phyloP scores from a whole-genome alignment of 1,140 invertebrate species.

The Bilobella aurantiaca region DNA sequence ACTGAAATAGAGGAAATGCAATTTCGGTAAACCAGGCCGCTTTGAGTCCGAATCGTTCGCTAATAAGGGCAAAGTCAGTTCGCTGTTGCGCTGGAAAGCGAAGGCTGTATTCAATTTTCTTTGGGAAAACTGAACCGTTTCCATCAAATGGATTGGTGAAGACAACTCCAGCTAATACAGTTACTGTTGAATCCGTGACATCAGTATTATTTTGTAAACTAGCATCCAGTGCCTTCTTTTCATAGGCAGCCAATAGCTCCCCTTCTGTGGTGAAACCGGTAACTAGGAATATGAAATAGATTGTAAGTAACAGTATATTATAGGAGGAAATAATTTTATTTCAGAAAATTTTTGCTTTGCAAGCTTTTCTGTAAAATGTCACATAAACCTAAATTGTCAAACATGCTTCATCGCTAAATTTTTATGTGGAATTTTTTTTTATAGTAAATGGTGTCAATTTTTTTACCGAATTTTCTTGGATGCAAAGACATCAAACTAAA shows the following conservation, averaged over 20 bases:
- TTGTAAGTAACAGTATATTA: too few relatives aligned
- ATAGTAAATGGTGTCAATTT: too few relatives aligned
- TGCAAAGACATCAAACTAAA: background rate
- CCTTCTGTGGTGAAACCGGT: slow-evolving; percentile 19
- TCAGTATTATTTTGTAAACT: background rate
- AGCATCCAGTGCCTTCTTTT: slow-evolving; percentile 5
- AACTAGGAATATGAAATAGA: too few relatives aligned
- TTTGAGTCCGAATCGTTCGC: slow-evolving; percentile 36
- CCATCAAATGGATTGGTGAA: slow-evolving; percentile 11
- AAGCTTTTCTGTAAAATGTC: too few relatives aligned
- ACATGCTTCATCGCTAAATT: too few relatives aligned
- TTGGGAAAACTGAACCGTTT: slow-evolving; percentile 6
- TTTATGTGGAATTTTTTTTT: too few relatives aligned
- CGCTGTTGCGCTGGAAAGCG: slow-evolving; percentile 52
- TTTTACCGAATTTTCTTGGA: background rate
- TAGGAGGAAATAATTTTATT: too few relatives aligned
- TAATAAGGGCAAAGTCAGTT: slow-evolving; percentile 40
- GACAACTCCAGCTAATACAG: slow-evolving; percentile 26
- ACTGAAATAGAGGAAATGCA: slow-evolving; percentile 55
- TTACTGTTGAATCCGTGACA: slow-evolving; percentile 2
- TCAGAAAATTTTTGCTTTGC: too few relatives aligned
- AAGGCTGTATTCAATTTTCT: slow-evolving; percentile 42
- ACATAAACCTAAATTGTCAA: too few relatives aligned
- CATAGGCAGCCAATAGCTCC: slow-evolving; percentile 11
- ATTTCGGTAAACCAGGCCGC: slow-evolving; percentile 55